Conservation (phyloP, 1,140 invertebrate genomes). For the Eufriesea mexicana region DNA sequence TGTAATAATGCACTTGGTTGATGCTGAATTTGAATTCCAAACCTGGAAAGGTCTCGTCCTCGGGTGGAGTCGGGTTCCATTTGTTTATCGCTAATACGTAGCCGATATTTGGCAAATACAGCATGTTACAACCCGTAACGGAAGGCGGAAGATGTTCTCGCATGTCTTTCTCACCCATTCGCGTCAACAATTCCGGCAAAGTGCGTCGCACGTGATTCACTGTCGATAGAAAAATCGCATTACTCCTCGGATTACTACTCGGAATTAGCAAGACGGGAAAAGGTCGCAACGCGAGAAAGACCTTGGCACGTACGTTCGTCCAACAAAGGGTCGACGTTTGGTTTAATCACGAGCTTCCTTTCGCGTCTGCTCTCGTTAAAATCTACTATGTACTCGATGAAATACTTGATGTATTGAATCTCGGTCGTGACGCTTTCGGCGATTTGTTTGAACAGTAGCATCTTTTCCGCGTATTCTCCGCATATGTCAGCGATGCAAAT, state of each 20-base stretch:
- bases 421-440: slow-evolving; percentile 83
- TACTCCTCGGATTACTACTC: too few relatives aligned
- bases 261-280: neutral
- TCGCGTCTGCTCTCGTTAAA: slow-evolving; percentile 86
- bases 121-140: slow-evolving; percentile 88
- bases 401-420: slow-evolving; percentile 83
- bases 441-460: slow-evolving; percentile 84
- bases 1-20: slow-evolving; percentile 88
- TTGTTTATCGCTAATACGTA: slow-evolving; percentile 88
- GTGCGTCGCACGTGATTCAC: slow-evolving; percentile 44
- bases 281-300: neutral
- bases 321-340: slow-evolving; percentile 86
- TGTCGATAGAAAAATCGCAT: neutral
- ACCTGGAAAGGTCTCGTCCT: slow-evolving; percentile 84
- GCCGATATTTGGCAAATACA: slow-evolving; percentile 92
- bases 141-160: slow-evolving; percentile 84
- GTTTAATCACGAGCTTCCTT: slow-evolving; percentile 86
- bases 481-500: slow-evolving; percentile 86
- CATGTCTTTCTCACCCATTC: slow-evolving; percentile 87
- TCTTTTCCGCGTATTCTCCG: slow-evolving; percentile 76
- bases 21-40: slow-evolving; percentile 89
- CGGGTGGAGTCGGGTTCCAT: slow-evolving; percentile 83
- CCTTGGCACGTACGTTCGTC: slow-evolving; percentile 84
- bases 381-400: slow-evolving; percentile 85
- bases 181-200: slow-evolving; percentile 85